Evolutionary conservation across 1,140 invertebrate genomes (phyloP).

Genomic region (Micrasema longulum): DNA sequence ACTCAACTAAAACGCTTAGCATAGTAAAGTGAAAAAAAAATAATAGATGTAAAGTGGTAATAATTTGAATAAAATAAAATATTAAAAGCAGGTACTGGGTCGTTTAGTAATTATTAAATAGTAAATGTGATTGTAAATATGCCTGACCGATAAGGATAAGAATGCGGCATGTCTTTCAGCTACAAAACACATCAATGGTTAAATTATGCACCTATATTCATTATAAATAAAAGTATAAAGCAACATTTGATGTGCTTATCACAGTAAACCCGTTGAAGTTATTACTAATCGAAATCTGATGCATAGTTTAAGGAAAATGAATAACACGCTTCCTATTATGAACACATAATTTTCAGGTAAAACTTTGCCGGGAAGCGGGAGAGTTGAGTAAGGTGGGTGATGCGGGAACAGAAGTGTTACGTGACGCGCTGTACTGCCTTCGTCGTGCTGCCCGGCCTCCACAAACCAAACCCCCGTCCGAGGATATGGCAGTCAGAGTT

Average conservation of each 20-base stretch:
- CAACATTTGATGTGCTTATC: neutral
- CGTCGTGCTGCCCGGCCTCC: constrained; percentile 25
- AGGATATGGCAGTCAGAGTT: constrained; percentile 44
- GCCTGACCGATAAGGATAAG: too few relatives aligned
- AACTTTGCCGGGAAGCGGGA: constrained; percentile 42
- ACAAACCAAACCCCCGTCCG: constrained; percentile 2
- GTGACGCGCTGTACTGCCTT: constrained; percentile 42
- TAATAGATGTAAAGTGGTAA: too few relatives aligned
- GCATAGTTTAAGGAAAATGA: neutral
- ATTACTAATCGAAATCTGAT: neutral
- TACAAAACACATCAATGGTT: too few relatives aligned
- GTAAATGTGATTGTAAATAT: too few relatives aligned
- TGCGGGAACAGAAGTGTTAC: constrained; percentile 31
- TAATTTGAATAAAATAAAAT: too few relatives aligned
- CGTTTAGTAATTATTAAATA: too few relatives aligned
- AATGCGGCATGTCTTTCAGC: too few relatives aligned
- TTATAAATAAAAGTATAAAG: too few relatives aligned
- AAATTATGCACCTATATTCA: too few relatives aligned
- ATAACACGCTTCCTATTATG: neutral
- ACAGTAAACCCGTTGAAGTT: neutral
- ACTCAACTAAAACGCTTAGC: too few relatives aligned
- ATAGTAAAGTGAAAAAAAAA: too few relatives aligned
- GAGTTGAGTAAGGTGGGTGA: constrained; percentile 14
- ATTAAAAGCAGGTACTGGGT: too few relatives aligned
- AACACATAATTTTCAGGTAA: constrained; percentile 24